Base-by-base conservation (phyloP, 2,797 vertebrate genomes). In the Rhinichthys osculus region DNA sequence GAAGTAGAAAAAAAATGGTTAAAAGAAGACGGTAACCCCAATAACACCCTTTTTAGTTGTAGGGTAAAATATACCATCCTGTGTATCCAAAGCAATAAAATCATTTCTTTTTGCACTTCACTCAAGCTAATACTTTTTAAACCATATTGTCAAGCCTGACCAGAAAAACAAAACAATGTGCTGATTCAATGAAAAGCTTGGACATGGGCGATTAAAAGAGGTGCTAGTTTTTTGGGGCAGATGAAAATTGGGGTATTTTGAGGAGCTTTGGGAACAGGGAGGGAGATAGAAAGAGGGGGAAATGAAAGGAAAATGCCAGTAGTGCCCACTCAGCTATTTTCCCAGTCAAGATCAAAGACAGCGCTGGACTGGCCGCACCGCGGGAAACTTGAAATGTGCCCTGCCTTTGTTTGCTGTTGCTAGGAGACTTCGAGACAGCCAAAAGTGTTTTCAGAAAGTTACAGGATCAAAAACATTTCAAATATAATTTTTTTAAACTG, bases 371-470 rank as follows among this genome's bases (percentile, higher is more conserved):
- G 92, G 94, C 91, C 93, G 92, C 95, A 92, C 94, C 93, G 94
- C 92, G 74, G 93, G 94, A 95, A 96, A 96, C 95, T 96, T 95
- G 94, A 95, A 95, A 96, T 95, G 94, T 94, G 94, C 93, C 94
- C 92, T 94, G 95, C 93, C 93, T 96, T 96, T 96, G 95, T 96
- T 96, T 95, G 95, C 94, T 93, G 96, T 96, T 96, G 96, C 96
- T 96, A 96, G 94, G 96, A 94, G 92, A 96, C 94, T 91, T 92
- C 89, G 91, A 93, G 91, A 92, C 92, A 92, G 94, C 94, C 93
- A 93, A 95, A 95, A 96, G 95, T 95, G 95, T 95, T 95, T 95
- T 94, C 94, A 91, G 92, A 94, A 92, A 94, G 94, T 92, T 91
- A 94, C 93, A 93, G 94, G 93, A 95, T 96, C 94, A 96, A 96